Evolutionary conservation across 2,113 vertebrate genomes (phyloP), one percentile per base, ranked within the genome.

Genomic region (Uropsilus gracilis): DNA sequence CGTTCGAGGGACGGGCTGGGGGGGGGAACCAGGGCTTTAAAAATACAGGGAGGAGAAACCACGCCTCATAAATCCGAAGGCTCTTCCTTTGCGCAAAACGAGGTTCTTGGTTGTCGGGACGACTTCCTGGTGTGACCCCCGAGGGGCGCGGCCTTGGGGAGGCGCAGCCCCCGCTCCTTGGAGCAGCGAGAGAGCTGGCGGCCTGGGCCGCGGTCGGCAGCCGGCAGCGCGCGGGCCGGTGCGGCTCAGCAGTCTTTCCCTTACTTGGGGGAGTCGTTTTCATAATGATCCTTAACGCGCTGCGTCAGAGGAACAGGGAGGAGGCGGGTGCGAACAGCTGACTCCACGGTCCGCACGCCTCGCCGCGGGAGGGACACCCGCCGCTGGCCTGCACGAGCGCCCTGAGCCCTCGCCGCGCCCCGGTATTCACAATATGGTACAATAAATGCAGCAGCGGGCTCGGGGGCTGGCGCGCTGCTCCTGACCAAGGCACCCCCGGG

Each of bases 371-470:
- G 94, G 88, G 77, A 3, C 8, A 8, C 16, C 72, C 91, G 82
- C 0, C 94, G 1, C 26, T 1, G 37, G 78, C 66, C 61, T 78
- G 63, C 80, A 37, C 89, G 88, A 34, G 44, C 68, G 68, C 57
- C 73, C 50, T 48, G 69, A 50, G 88, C 97, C 87, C 90, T 0
- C 97, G 2, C 94, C 71, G 6, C 73, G 0, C 55, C 89, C 94
- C 94, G 83, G 4, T 98, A 98, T 98, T 98, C 98, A 98, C 98
- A 98, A 76, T 86, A 98, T 98, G 93, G 69, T 98, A 98, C 98
- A 98, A 94, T 97, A 98, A 97, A 97, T 98, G 98, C 97, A 98
- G 91, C 44, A 85, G 85, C 78, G 57, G 3, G 80, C 61, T 94
- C 84, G 64, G 0, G 32, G 13, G 30, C n/a, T 34, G 92, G 93